Base-by-base conservation (phyloP, 2,888 invertebrate genomes). In the Metallyticus violacea region DNA sequence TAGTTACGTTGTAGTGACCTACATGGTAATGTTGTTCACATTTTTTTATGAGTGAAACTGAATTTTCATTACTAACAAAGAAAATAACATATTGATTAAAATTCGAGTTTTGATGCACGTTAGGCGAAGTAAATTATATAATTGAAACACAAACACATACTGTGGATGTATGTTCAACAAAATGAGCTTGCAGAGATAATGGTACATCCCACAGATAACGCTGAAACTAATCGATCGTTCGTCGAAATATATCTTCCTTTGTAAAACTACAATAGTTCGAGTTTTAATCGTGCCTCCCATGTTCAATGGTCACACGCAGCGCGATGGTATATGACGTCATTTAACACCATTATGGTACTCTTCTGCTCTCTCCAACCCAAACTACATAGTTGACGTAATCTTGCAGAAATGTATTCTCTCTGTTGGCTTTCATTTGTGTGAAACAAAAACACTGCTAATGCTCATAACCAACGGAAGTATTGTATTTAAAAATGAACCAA, bases 1-100 rank as follows among this genome's bases (percentile, higher is more conserved):
- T 88, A 88, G 88, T 88, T 88, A 81, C 88, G 87, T 88, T 87
- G 87, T 88, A 88, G 88, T 85, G 85, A 88, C 87, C 83, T 83
- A 84, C 85, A 79, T 62, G 62, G 27, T 83, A 85, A 85, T 26
- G 85, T 85, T 85, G 29, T 83, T 77, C 85, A 85, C 79, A 29
- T 77, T 85, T 85, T 85, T 85, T 85, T 80, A 83, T 28, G 83
- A 83, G 29, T 83, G 83, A 83, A 83, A 77, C 29, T 77, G 83
- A 83, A 25, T 28, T 28, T 6, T 83, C 27, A 82, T 27, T 76
- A 76, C 82, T 62, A 40, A 82, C 62, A 62, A 62, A 62, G n/a
- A 62, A 15, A 15, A 62, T 62, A 62, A 62, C n/a, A 62, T 62
- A 62, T 62, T 62, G 40, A 62, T 62, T 15, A 15, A 62, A 62